Base-by-base conservation (phyloP, 1,140 invertebrate genomes). In the Psilanteris sp. region DNA sequence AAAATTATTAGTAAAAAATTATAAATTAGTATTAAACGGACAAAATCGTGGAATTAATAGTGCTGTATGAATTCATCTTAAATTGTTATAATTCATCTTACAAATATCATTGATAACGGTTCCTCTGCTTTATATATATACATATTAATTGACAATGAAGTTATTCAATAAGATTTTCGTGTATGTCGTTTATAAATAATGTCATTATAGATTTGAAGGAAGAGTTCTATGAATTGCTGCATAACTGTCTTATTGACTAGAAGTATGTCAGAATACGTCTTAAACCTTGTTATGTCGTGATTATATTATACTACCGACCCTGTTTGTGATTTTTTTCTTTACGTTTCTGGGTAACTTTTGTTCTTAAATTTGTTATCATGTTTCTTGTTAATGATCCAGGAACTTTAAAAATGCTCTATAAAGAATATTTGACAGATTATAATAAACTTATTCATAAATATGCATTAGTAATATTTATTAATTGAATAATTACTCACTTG, bases 391-490 rank as follows among this genome's bases (percentile, higher is more conserved):
- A 88, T 29, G 93, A 93, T 48, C 93, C 93, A 81, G 94, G 93
- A 85, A 92, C 89, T 90, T 91, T 92, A 84, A 96, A 96, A 81
- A 95, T 93, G 80, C 91, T 91, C 94, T 95, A 88, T 70, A 91
- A 77, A 11, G n/a, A 67, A 44, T n/a, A n/a, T n/a, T n/a, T n/a
- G n/a, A n/a, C n/a, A n/a, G n/a, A n/a, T n/a, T n/a, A n/a, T n/a
- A n/a, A n/a, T n/a, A n/a, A n/a, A n/a, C n/a, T n/a, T n/a, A n/a
- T n/a, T n/a, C n/a, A n/a, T n/a, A n/a, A n/a, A n/a, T n/a, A n/a
- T n/a, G n/a, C n/a, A n/a, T n/a, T n/a, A n/a, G n/a, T n/a, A n/a
- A n/a, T n/a, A n/a, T 20, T 20, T 20, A 72, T 48, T 1, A 26
- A 32, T n/a, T n/a, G n/a, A n/a, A n/a, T n/a, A n/a, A 61, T 52